A percentile compares a stretch with the other conserved stretches of the same genome.
Evolutionary conservation across 2,888 invertebrate species (phyloP).

Genomic region (Stenotaenia linearis): DNA sequence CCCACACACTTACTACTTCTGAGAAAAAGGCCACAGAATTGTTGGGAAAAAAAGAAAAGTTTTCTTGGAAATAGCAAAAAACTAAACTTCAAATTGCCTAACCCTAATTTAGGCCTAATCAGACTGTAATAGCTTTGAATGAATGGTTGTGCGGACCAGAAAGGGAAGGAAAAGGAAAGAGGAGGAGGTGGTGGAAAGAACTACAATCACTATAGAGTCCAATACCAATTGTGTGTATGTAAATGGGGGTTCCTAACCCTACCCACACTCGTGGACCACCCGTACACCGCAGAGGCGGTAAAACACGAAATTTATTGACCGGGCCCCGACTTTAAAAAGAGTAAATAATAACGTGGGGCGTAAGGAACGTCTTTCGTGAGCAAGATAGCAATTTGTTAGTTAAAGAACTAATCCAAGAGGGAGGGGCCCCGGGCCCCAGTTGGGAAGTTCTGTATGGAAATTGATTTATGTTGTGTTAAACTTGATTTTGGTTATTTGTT

Average conservation of each 20-base stretch:
- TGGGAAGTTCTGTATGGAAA: too few relatives aligned
- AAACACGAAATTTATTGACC: too few relatives aligned
- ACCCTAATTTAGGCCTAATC: constrained; percentile 20
- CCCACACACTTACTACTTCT: neutral
- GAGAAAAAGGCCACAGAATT: neutral
- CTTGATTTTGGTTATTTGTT: too few relatives aligned
- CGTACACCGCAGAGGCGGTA: neutral
- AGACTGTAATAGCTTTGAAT: constrained; percentile 14
- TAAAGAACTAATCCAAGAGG: too few relatives aligned
- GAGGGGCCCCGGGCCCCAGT: too few relatives aligned
- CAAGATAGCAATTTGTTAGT: too few relatives aligned
- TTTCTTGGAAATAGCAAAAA: constrained; percentile 17
- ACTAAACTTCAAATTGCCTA: constrained; percentile 22
- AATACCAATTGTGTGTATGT: constrained; percentile 23
- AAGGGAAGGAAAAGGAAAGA: neutral
- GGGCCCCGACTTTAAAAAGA: too few relatives aligned
- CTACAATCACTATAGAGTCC: constrained; percentile 8
- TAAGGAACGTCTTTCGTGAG: too few relatives aligned
- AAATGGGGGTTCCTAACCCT: constrained; percentile 5
- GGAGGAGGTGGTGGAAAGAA: neutral
- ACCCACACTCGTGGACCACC: neutral
- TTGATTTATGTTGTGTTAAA: too few relatives aligned
- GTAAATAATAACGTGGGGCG: too few relatives aligned
- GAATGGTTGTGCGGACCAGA: constrained; percentile 3
- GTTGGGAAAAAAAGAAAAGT: neutral